Conservation (phyloP, 2,888 invertebrate species). For the Eupeodes latifasciatus region DNA sequence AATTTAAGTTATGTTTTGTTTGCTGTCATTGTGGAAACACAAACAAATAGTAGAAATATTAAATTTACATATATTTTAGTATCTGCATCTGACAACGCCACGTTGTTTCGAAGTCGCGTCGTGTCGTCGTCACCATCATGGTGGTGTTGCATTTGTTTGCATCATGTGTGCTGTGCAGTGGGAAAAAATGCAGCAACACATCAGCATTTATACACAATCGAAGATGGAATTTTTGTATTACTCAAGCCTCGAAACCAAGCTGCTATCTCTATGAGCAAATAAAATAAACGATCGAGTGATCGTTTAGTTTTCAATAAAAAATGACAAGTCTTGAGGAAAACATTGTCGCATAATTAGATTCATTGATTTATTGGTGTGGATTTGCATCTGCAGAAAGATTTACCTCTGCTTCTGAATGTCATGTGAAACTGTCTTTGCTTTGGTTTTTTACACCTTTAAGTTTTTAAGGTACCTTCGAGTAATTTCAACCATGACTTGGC, state of each 20-base stretch:
- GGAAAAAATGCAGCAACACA: slow-evolving; percentile 28
- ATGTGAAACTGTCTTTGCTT: slow-evolving; percentile 1
- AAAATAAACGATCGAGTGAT: slow-evolving; percentile 6
- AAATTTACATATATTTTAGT: slow-evolving; percentile 50
- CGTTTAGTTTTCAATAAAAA: slow-evolving; percentile 29
- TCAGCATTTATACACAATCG: slow-evolving; percentile 16
- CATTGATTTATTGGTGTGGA: background rate
- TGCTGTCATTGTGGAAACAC: slow-evolving; percentile 1
- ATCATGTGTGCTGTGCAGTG: slow-evolving; percentile 34
- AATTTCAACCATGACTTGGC: background rate
- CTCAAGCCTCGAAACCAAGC: slow-evolving; percentile 17
- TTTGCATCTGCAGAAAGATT: background rate
- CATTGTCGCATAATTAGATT: slow-evolving; percentile 34
- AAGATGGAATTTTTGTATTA: slow-evolving; percentile 44
- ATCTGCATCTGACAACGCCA: slow-evolving; percentile 44
- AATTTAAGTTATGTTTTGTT: slow-evolving; percentile 28
- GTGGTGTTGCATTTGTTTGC: slow-evolving; percentile 12
- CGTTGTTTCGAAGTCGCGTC: background rate
- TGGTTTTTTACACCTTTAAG: background rate
- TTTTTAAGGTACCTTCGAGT: background rate
- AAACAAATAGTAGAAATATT: slow-evolving; percentile 24
- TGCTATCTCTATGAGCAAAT: slow-evolving; percentile 23
- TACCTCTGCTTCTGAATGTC: background rate
- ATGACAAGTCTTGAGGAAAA: slow-evolving; percentile 1
- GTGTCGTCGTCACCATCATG: too few species aligned